Conservation (phyloP, 2,113 vertebrate species). For the Callopanchax toddi region DNA sequence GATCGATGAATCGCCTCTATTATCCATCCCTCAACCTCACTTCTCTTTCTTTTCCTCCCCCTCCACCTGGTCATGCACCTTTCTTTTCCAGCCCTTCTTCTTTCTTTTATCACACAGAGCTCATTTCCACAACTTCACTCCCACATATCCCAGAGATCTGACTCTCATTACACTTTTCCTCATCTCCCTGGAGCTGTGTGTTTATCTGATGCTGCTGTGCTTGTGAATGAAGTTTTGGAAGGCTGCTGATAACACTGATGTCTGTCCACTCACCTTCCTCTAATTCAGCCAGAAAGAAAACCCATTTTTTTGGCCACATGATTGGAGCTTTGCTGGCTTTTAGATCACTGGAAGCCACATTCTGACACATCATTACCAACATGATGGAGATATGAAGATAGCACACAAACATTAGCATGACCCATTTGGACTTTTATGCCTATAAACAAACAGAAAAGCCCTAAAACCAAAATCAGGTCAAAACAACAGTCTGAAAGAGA, state of each 20-base stretch:
- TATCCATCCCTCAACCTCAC: constrained; percentile 47
- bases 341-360: not conserved
- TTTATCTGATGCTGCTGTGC: constrained; percentile 46
- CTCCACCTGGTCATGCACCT: constrained; percentile 39
- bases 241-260: constrained; percentile 37
- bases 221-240: constrained; percentile 18
- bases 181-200: constrained; percentile 26
- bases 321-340: too few species aligned
- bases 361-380: too few species aligned
- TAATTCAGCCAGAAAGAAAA: not conserved
- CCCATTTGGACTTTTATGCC: not conserved
- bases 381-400: not conserved
- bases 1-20: constrained; percentile 64
- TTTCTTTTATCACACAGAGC: constrained; percentile 14
- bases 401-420: too few species aligned
- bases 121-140: constrained; percentile 36
- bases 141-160: constrained; percentile 16
- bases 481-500: not conserved
- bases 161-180: constrained; percentile 22
- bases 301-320: too few species aligned
- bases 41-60: constrained; percentile 3
- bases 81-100: constrained; percentile 28
- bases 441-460: not conserved
- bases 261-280: constrained; percentile 13
- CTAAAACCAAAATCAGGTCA: not conserved